phyloP scores from a whole-genome alignment of 2,888 invertebrate species.

The Amaurobius ferox region DNA sequence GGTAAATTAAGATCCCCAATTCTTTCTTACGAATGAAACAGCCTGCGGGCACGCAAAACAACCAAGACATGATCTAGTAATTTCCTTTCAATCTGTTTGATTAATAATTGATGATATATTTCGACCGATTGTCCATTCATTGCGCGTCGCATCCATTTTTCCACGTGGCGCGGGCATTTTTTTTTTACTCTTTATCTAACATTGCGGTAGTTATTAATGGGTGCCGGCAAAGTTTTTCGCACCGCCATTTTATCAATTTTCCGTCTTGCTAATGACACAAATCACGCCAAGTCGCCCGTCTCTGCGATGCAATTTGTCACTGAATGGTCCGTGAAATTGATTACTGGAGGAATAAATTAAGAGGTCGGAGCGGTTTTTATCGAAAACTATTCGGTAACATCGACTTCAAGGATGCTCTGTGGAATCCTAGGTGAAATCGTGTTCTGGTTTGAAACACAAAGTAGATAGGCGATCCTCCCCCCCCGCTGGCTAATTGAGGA shows the following conservation, averaged over 20 bases:
- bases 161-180: not conserved
- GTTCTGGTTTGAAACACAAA: not conserved
- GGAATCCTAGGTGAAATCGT: not conserved
- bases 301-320: constrained; percentile 50
- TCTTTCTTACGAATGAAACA: not conserved
- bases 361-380: not conserved
- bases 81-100: constrained; percentile 14
- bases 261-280: constrained; percentile 4
- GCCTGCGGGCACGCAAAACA: not conserved
- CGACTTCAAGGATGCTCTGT: not conserved
- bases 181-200: not conserved
- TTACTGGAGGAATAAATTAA: not conserved
- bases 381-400: not conserved
- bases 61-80: constrained; percentile 1
- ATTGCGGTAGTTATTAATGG: constrained; percentile 13
- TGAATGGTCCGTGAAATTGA: constrained; percentile 39
- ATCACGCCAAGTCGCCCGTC: not conserved
- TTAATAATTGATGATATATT: not conserved
- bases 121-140: not conserved
- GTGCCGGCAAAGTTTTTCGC: not conserved
- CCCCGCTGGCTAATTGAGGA: not conserved
- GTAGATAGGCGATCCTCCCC: not conserved
- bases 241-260: constrained; percentile 8
- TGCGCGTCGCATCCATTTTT: not conserved
- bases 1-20: not conserved